A percentile compares a stretch with the other conserved stretches of the same genome.
Conservation (phyloP, 2,888 invertebrate genomes). For the Cecidostiba fungosa region DNA sequence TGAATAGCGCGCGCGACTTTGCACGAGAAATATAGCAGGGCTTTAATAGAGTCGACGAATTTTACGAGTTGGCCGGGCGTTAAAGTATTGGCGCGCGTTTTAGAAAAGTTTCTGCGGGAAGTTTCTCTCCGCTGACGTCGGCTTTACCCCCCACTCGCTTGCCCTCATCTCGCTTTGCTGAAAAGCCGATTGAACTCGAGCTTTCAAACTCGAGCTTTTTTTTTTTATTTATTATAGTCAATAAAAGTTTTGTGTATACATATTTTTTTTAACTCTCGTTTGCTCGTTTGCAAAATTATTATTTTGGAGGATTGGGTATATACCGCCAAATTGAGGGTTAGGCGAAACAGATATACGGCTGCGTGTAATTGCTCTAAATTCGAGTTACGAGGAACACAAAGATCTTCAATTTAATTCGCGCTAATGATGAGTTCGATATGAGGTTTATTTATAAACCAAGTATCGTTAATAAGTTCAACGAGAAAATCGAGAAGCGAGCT, state of each 20-base stretch:
- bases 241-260: background rate
- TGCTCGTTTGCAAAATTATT: background rate
- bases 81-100: constrained; percentile 31
- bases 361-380: too few species aligned
- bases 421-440: too few species aligned
- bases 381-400: too few species aligned
- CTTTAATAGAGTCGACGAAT: constrained; percentile 53
- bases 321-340: too few species aligned
- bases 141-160: background rate
- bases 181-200: constrained; percentile 7
- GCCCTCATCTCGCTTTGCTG: background rate
- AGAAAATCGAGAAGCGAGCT: too few species aligned
- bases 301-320: background rate
- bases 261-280: background rate
- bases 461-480: too few species aligned
- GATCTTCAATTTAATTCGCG: too few species aligned
- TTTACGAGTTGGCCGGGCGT: constrained; percentile 48
- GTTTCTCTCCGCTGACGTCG: constrained; percentile 28
- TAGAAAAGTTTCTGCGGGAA: constrained; percentile 36
- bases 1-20: constrained; percentile 4
- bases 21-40: constrained; percentile 38
- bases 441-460: too few species aligned
- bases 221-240: background rate
- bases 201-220: background rate
- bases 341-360: too few species aligned